Evolutionary conservation across 2,888 invertebrate species (phyloP).

Genomic region (Chrysolina haemoptera): DNA sequence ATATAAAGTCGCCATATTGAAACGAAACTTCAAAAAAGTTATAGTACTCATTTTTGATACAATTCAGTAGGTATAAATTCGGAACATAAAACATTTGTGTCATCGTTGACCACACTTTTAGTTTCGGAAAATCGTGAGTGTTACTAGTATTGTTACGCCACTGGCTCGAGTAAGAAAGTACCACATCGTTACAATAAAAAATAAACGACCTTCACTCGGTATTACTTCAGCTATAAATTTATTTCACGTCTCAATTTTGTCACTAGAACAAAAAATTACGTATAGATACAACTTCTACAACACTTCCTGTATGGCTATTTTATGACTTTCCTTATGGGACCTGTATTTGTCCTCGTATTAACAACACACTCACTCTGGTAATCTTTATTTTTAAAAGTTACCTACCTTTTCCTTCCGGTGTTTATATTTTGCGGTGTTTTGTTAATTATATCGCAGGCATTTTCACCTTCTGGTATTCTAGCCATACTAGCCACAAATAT

Average conservation of each 20-base stretch:
- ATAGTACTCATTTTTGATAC: too few relatives aligned
- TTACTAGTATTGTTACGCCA: not conserved
- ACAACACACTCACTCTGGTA: not conserved
- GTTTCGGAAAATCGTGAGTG: not conserved
- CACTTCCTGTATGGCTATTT: constrained; percentile 1
- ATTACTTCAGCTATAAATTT: not conserved
- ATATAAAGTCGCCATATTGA: too few relatives aligned
- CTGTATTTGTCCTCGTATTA: not conserved
- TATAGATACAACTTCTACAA: constrained; percentile 7
- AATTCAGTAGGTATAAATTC: too few relatives aligned
- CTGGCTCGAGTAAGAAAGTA: not conserved
- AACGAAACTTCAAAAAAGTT: too few relatives aligned
- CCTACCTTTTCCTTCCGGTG: constrained; percentile 16
- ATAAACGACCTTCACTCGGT: not conserved
- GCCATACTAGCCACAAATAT: not conserved
- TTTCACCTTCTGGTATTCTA: not conserved
- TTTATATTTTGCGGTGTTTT: not conserved
- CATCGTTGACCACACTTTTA: too few relatives aligned
- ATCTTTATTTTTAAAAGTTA: constrained; percentile 4
- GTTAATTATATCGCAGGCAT: not conserved
- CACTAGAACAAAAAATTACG: constrained; percentile 1
- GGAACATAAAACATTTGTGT: too few relatives aligned
- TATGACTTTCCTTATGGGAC: constrained; percentile 17
- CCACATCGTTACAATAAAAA: not conserved
- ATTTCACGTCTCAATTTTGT: constrained; percentile 3